Evolutionary conservation across 2,888 invertebrate genomes (phyloP), one percentile per base, ranked within the genome.

Genomic region (Ecdyonurus torrentis): DNA sequence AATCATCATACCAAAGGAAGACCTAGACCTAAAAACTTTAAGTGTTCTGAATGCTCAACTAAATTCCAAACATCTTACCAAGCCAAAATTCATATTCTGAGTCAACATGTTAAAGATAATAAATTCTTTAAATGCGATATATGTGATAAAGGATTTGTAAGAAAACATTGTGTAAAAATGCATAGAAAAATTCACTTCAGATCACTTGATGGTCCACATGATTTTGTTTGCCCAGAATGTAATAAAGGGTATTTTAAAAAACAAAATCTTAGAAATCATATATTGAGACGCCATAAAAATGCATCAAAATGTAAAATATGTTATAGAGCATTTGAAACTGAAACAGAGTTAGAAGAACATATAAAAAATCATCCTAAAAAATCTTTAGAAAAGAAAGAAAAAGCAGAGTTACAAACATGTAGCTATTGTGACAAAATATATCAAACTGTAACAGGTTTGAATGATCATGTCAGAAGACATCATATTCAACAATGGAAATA

Each of bases 181-280:
- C 82, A 83, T 69, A n/a, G 20, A n/a, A 82, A 81, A 0, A 20
- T 55, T n/a, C 82, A 83, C 68, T 37, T 37, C 37, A 37, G 37
- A n/a, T n/a, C n/a, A n/a, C n/a, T n/a, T n/a, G n/a, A n/a, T n/a
- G n/a, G n/a, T n/a, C n/a, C n/a, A n/a, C n/a, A n/a, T n/a, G n/a
- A n/a, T n/a, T n/a, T n/a, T n/a, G n/a, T n/a, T n/a, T n/a, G n/a
- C n/a, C n/a, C n/a, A n/a, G n/a, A n/a, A 10, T 37, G 37, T 37
- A 5, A 37, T 5, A 37, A 15, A 37, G 37, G 37, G 5, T 37
- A 10, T 37, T 37, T 10, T 37, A 37, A 37, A 37, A 37, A 10
- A 37, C 7, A 37, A 15, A 15, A 15, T 37, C 15, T 10, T 37
- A 37, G 15, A 37, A 37, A 37, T 37, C 37, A 37, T 15, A 37